These are phyloP conservation scores for Sepioteuthis lessoniana DNA, from an alignment of 2,888 invertebrate species.

Conservation along the genomic window DNA sequence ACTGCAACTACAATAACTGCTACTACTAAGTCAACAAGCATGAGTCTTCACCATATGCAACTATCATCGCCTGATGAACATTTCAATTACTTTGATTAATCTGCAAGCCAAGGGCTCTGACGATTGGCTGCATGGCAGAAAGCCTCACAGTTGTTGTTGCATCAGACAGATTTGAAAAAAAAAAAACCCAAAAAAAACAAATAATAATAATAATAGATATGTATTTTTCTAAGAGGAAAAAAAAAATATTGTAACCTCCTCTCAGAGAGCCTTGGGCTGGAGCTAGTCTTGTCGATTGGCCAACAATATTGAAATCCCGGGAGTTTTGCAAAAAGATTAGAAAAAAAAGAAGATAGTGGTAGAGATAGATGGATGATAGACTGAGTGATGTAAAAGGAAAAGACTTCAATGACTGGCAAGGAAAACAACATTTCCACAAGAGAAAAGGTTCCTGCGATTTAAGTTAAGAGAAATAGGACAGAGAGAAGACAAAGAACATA, in stretches of 20 bases:
- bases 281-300: neutral
- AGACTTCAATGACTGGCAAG: neutral
- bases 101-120: neutral
- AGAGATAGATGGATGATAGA: neutral
- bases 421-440: neutral
- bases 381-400: neutral
- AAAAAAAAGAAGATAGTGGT: neutral
- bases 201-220: neutral
- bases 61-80: constrained; percentile 33
- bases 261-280: too few relatives aligned
- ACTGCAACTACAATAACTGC: neutral
- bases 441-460: neutral
- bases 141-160: constrained; percentile 36
- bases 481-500: neutral
- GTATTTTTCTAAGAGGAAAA: neutral
- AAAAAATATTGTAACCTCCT: too few relatives aligned
- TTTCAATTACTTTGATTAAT: constrained; percentile 33
- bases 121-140: neutral
- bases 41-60: constrained; percentile 17
- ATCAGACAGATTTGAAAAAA: neutral
- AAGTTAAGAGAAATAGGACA: neutral
- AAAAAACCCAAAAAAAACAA: neutral
- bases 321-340: constrained; percentile 35
- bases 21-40: neutral
- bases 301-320: neutral